These are phyloP conservation scores for Caracal caracal DNA, from an alignment of 2,113 vertebrate genomes.

Conservation along the genomic window DNA sequence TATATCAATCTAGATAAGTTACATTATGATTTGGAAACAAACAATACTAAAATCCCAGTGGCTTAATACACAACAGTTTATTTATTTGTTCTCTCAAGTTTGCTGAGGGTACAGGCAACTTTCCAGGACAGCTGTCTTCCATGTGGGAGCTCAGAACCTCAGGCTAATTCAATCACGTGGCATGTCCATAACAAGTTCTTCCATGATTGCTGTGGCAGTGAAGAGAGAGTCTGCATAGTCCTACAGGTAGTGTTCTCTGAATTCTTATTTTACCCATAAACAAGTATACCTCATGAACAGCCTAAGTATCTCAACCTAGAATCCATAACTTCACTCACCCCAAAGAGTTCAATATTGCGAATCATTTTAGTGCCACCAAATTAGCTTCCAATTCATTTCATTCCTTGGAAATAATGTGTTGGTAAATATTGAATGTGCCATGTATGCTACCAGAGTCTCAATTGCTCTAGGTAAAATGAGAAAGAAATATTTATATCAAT, in stretches of 20 bases:
- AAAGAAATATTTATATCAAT: conserved; percentile 28
- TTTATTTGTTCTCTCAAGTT: conserved; percentile 69
- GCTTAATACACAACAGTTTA: conserved; percentile 56
- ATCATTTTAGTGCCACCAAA: neutral
- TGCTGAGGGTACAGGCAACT: conserved; percentile 43
- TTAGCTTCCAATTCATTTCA: neutral
- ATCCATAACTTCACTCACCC: neutral
- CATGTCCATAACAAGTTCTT: neutral
- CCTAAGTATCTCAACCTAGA: neutral
- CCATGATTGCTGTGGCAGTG: neutral
- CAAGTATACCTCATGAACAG: neutral
- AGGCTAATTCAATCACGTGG: conserved; percentile 1
- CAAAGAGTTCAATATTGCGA: neutral
- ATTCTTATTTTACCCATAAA: neutral
- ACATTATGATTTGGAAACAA: conserved; percentile 45
- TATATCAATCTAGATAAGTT: conserved; percentile 41
- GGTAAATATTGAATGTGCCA: neutral
- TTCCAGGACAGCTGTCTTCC: conserved; percentile 75
- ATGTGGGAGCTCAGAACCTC: conserved; percentile 55
- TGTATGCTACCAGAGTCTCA: neutral
- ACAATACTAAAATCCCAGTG: conserved; percentile 62
- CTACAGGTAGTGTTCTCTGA: neutral
- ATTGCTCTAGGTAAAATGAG: neutral
- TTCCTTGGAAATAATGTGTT: neutral
- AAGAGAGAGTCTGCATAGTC: neutral